Evolutionary conservation across 2,113 vertebrate genomes (phyloP).

Genomic region (Oryzias curvinotus): DNA sequence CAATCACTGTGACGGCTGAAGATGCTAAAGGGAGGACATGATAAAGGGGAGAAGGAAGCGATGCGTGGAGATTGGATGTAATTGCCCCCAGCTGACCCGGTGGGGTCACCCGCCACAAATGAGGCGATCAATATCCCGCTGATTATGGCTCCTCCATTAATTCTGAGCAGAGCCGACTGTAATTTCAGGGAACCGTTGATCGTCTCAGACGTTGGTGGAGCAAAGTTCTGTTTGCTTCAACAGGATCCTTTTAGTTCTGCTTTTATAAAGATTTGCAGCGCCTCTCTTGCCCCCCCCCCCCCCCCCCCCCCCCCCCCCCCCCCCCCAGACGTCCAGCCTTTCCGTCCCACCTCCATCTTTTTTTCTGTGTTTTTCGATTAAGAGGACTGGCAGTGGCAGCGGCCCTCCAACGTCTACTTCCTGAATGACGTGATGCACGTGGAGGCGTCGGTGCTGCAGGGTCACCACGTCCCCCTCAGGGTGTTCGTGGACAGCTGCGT

Average conservation of each 20-base stretch:
- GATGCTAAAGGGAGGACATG: slow-evolving; percentile 26
- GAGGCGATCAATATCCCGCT: slow-evolving; percentile 34
- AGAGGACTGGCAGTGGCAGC: slow-evolving; percentile 65
- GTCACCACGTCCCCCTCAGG: slow-evolving; percentile 60
- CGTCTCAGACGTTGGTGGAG: neutral
- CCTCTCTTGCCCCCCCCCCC: too few relatives aligned
- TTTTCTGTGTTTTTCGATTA: slow-evolving; percentile 18
- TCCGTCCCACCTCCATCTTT: slow-evolving; percentile 21
- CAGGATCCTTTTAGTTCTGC: slow-evolving; percentile 19
- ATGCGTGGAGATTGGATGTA: slow-evolving; percentile 42
- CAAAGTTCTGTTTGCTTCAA: slow-evolving; percentile 18
- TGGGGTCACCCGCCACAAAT: slow-evolving; percentile 18
- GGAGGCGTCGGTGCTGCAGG: slow-evolving; percentile 50
- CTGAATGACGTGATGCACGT: slow-evolving; percentile 60
- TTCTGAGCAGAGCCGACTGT: neutral
- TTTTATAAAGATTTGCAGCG: slow-evolving; percentile 7
- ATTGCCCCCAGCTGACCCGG: slow-evolving; percentile 29
- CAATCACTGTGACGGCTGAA: slow-evolving; percentile 24
- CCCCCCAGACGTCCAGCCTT: slow-evolving; percentile 23
- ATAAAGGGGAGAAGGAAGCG: slow-evolving; percentile 23
- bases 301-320: too few relatives aligned
- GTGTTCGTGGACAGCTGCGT: slow-evolving; percentile 68
- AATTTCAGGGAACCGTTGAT: neutral
- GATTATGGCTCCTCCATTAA: slow-evolving; percentile 41
- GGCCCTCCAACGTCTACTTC: slow-evolving; percentile 39